Conservation (phyloP, 2,113 vertebrate species). For the Chaetura pelagica region DNA sequence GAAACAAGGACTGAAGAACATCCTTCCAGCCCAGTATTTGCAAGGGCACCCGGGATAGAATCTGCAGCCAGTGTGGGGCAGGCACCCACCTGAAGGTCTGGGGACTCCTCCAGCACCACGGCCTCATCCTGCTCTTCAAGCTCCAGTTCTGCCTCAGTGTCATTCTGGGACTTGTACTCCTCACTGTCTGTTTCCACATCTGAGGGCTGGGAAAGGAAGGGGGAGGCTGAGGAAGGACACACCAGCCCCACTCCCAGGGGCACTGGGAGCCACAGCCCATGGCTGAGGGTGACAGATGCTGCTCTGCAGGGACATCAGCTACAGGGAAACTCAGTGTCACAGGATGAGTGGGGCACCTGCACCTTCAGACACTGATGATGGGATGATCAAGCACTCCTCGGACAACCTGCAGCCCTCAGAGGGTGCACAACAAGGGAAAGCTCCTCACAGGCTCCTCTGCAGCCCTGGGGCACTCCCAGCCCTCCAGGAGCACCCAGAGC, state of each 20-base stretch:
- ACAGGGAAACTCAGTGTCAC: not conserved
- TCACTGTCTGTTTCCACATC: slow-evolving; percentile 76
- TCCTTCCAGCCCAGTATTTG: not conserved
- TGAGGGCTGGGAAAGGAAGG: slow-evolving; percentile 61
- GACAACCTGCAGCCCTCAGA: not conserved
- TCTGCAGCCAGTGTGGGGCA: rapidly evolving
- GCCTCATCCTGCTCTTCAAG: slow-evolving; percentile 35
- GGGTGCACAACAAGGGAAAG: rapidly evolving
- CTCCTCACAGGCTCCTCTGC: not conserved
- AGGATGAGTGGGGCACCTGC: not conserved
- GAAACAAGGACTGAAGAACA: too few relatives aligned
- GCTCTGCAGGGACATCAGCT: not conserved
- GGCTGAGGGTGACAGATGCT: not conserved
- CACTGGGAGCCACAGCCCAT: not conserved
- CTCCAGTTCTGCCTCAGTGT: slow-evolving; percentile 81
- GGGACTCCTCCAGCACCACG: not conserved
- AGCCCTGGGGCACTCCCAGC: too few relatives aligned
- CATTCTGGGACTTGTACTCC: slow-evolving; percentile 80
- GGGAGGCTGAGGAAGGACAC: not conserved
- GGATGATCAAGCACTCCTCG: not conserved
- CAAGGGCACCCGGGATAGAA: rapidly evolving
- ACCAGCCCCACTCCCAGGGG: rapidly evolving
- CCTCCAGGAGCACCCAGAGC: not conserved
- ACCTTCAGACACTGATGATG: not conserved
- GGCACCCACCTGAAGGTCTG: not conserved